Percentiles rank a stretch among this genome's conserved stretches.
phyloP scores from a whole-genome alignment of 2,113 vertebrate genomes.

The Coracopsis vasa region DNA sequence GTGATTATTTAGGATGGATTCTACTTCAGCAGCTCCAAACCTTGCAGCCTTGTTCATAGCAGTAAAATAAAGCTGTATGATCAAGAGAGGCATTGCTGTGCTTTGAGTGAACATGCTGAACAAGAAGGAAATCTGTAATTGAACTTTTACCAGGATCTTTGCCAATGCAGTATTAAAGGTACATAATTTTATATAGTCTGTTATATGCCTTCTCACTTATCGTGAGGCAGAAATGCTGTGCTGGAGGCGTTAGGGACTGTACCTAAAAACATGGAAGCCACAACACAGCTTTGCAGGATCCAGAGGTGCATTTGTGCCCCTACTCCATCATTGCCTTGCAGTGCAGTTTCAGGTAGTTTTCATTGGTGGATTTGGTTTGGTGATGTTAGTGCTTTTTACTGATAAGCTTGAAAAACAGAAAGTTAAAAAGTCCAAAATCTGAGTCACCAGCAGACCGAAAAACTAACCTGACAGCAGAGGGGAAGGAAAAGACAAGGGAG shows the following conservation, averaged over 20 bases:
- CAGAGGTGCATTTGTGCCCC: background rate
- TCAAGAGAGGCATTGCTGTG: slow-evolving; percentile 1
- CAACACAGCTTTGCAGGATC: background rate
- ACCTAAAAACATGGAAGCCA: background rate
- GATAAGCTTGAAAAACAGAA: background rate
- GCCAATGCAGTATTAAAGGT: background rate
- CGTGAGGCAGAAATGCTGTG: background rate
- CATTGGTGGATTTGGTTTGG: background rate
- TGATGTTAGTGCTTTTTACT: background rate
- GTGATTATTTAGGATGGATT: background rate
- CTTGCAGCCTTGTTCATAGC: background rate
- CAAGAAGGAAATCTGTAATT: background rate
- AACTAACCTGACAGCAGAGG: background rate
- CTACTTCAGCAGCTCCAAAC: background rate
- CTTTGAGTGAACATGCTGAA: slow-evolving; percentile 3
- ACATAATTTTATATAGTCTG: background rate
- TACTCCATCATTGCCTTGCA: background rate
- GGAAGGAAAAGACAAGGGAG: background rate
- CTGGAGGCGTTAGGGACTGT: background rate
- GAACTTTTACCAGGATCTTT: background rate
- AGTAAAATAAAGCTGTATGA: slow-evolving; percentile 31
- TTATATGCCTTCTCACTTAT: background rate
- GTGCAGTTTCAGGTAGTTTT: background rate
- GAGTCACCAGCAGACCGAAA: background rate
- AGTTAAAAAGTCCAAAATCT: background rate